Evolutionary conservation across 2,113 vertebrate species (phyloP).

Genomic region (Halcyon malimbica): DNA sequence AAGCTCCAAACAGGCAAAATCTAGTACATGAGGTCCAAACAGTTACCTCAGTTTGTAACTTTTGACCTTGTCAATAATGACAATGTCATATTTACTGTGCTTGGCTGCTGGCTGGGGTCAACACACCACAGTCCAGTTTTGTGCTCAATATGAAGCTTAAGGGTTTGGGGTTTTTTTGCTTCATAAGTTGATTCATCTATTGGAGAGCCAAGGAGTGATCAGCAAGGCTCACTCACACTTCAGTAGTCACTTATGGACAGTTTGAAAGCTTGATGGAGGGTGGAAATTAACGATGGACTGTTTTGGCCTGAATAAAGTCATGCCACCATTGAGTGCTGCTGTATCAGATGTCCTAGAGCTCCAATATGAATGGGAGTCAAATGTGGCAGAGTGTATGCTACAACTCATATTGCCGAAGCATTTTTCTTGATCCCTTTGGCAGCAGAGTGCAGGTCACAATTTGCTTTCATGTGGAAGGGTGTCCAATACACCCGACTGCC

Average conservation of each 20-base stretch:
- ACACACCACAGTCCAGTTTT: neutral
- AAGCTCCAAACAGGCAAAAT: neutral
- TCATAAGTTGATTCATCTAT: neutral
- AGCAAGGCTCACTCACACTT: neutral
- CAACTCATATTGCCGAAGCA: neutral
- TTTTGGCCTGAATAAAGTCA: neutral
- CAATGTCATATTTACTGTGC: neutral
- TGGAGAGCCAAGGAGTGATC: neutral
- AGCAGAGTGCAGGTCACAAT: neutral
- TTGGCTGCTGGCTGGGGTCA: neutral
- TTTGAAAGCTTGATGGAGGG: neutral
- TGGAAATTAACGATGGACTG: neutral
- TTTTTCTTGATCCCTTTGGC: neutral
- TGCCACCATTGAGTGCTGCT: neutral
- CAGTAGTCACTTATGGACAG: neutral
- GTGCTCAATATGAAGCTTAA: neutral
- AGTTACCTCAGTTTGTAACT: neutral
- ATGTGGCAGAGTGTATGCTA: neutral
- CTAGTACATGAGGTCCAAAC: neutral
- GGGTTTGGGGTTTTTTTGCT: no score
- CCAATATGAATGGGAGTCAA: neutral
- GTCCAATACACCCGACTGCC: accelerated
- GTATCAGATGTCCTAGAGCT: neutral
- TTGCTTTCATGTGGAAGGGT: neutral
- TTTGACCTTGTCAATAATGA: neutral